Evolutionary conservation across 2,113 vertebrate species (phyloP), one percentile per base, ranked within the genome.

Genomic region (Tinamus guttatus): DNA sequence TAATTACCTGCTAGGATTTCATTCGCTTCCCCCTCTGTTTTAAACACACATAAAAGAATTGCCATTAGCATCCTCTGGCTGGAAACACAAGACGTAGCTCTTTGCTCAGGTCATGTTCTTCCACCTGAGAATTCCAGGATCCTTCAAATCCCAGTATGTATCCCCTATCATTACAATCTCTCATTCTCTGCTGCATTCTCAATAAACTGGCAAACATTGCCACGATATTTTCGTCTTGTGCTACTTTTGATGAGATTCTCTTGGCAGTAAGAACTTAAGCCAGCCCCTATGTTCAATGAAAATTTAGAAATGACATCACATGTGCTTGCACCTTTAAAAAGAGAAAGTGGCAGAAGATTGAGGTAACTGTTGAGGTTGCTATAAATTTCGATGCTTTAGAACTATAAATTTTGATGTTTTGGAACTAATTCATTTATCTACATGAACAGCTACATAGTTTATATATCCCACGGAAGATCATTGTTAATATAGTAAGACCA

Each of bases 1-100:
- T 63, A 85, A 92, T 96, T 95, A 94, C 68, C 51, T 93, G 81
- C 60, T 34, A 81, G 47, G 45, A 71, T 25, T 88, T 87, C 5
- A 78, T 70, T 85, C 68, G 34, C 45, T 96, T 80, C 43, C 75
- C 68, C n/a, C 19, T 69, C 24, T 75, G 30, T 82, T 76, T 51
- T 68, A 43, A 69, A 87, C 5, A 22, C 0, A 1, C 13, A 59
- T 36, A 64, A 80, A 74, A 43, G 17, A 62, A 18, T 38, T 93
- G 36, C 45, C 58, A 78, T 14, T 77, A 13, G 52, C 19, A 7
- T 65, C 85, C 64, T 25, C 27, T 78, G 59, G n/a, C 13, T 71
- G 14, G 6, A 13, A 1, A 19, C 13, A 68, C 52, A 71, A 45
- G 16, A 60, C 2, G 27, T 41, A 22, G 73, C 30, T 91, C 17